phyloP scores from a whole-genome alignment of 2,113 vertebrate genomes.

The Caranx melampygus region DNA sequence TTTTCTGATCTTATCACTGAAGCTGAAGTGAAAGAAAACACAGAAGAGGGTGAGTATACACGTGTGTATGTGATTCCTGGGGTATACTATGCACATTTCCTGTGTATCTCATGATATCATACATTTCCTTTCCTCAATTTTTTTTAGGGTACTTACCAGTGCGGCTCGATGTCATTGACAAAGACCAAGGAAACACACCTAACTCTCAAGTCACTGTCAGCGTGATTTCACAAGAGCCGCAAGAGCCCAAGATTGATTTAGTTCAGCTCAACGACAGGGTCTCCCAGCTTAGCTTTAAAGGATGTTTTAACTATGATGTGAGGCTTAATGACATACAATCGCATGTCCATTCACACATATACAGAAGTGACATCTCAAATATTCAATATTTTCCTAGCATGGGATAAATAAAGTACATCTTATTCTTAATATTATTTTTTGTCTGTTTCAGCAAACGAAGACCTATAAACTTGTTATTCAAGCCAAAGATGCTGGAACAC shows the following conservation, averaged over 20 bases:
- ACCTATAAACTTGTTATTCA: constrained; percentile 71
- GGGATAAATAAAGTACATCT: too few species aligned
- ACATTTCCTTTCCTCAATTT: constrained; percentile 6
- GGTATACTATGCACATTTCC: constrained; percentile 4
- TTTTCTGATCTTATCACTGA: constrained; percentile 38
- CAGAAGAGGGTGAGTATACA: constrained; percentile 40
- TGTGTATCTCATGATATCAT: neutral
- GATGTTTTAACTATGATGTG: constrained; percentile 87
- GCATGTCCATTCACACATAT: neutral
- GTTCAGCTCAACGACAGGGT: neutral
- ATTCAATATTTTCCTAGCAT: too few species aligned
- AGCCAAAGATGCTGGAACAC: constrained; percentile 78
- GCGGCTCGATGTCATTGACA: constrained; percentile 45
- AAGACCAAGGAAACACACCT: constrained; percentile 54
- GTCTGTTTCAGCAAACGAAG: constrained; percentile 72
- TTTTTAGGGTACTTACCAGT: constrained; percentile 53
- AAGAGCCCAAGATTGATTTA: constrained; percentile 64
- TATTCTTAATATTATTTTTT: neutral
- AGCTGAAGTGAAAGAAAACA: constrained; percentile 71
- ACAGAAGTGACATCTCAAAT: neutral
- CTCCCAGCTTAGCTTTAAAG: constrained; percentile 65
- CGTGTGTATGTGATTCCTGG: neutral
- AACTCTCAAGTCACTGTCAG: constrained; percentile 82
- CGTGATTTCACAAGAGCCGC: constrained; percentile 74
- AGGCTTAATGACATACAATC: neutral